Base-by-base conservation (phyloP, 37 sponge, comb jelly and placozoan species). In the Crambe crambe region DNA sequence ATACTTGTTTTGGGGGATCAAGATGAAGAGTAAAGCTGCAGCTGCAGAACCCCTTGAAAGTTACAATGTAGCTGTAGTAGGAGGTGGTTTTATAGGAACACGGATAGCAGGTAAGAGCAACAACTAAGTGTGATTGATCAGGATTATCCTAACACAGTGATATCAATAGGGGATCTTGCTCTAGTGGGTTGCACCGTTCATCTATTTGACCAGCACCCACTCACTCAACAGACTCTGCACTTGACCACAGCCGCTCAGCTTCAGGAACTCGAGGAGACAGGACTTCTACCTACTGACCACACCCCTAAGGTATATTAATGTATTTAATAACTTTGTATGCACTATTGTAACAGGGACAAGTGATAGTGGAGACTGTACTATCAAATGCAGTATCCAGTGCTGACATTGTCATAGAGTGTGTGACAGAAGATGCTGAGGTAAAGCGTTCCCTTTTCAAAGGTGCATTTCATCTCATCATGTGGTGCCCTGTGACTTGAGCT, bases 1-100 rank as follows among this genome's bases (percentile, higher is more conserved):
- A n/a, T n/a, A n/a, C n/a, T n/a, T n/a, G n/a, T n/a, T n/a, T n/a
- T n/a, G n/a, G n/a, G n/a, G n/a, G n/a, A n/a, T n/a, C n/a, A n/a
- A n/a, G n/a, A n/a, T n/a, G n/a, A n/a, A n/a, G n/a, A n/a, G n/a
- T n/a, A n/a, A n/a, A n/a, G n/a, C n/a, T n/a, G n/a, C n/a, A n/a
- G n/a, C n/a, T n/a, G n/a, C n/a, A n/a, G n/a, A n/a, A n/a, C 51
- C 51, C 12, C 51, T 12, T 6, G 51, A 47, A 12, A 47, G 51
- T 47, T 47, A 76, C 82, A 61, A 60, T 87, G 74, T 81, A 29
- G 82, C 82, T 18, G 82, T 81, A 3, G 29, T 81, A 29, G 82
- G 82, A 40, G 66, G 31, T 9, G 82, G 82, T 4, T 20, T 42
- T 4, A 59, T 81, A 10, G 82, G 82, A 34, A 63, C 59, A 0